These are phyloP conservation scores for Pampusana beccarii DNA, from an alignment of 2,113 vertebrate genomes.

Conservation along the genomic window DNA sequence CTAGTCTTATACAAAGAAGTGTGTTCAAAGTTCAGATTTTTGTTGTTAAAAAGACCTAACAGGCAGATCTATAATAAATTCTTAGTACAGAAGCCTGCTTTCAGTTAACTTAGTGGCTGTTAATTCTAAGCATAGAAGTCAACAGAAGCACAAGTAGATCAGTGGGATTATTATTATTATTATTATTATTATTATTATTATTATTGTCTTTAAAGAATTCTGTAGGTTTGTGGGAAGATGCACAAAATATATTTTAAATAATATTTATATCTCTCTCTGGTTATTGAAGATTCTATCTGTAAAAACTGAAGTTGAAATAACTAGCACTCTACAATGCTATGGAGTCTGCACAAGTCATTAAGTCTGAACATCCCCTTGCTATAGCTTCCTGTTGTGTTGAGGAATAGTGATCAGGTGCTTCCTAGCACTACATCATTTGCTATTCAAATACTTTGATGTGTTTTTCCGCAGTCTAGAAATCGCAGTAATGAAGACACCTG, in stretches of 20 bases:
- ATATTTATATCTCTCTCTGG: not conserved
- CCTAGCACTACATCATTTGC: not conserved
- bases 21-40: not conserved
- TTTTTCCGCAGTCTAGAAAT: not conserved
- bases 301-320: not conserved
- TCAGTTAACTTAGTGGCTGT: not conserved
- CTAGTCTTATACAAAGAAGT: not conserved
- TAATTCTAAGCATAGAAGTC: not conserved
- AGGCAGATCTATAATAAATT: not conserved
- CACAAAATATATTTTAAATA: not conserved
- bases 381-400: not conserved
- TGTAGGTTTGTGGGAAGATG: not conserved
- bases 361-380: not conserved
- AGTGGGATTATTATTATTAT: not conserved
- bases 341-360: not conserved
- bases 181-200: not conserved
- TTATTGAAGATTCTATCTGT: not conserved
- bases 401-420: not conserved
- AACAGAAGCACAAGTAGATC: not conserved
- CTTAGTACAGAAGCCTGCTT: not conserved
- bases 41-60: not conserved
- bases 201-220: not conserved
- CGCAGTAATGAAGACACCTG: not conserved
- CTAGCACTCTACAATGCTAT: not conserved
- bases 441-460: not conserved